A percentile compares a stretch with the other conserved stretches of the same genome.
Conservation (phyloP, 92 coral and sea anemone species). For the Plumapathes pennacea region DNA sequence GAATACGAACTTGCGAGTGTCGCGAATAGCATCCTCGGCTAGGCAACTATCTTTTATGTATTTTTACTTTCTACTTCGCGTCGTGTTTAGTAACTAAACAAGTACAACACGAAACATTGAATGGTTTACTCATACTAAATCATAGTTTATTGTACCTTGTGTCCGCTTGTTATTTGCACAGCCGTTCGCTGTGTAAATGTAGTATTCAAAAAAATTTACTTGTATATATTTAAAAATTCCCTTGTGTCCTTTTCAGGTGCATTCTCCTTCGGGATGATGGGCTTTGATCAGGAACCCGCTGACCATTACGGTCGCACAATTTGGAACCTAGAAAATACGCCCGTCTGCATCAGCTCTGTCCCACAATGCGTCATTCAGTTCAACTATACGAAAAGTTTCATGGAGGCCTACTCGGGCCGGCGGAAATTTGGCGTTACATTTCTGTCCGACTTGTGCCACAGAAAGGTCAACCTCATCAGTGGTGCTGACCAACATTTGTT, state of each 20-base stretch:
- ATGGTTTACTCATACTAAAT: too few relatives aligned
- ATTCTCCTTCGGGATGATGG: constrained; percentile 44
- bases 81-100: too few relatives aligned
- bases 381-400: constrained; percentile 69
- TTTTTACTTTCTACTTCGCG: too few relatives aligned
- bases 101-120: too few relatives aligned
- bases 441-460: constrained; percentile 62
- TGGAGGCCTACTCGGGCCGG: constrained; percentile 62
- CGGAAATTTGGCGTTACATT: constrained; percentile 65
- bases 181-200: too few relatives aligned
- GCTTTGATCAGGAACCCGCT: constrained; percentile 62
- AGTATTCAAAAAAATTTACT: too few relatives aligned
- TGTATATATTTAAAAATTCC: not conserved
- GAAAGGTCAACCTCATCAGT: constrained; percentile 38
- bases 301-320: constrained; percentile 70
- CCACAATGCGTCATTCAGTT: constrained; percentile 56
- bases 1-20: too few relatives aligned
- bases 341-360: constrained; percentile 42
- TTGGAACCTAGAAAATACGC: constrained; percentile 20
- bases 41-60: too few relatives aligned
- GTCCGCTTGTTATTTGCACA: too few relatives aligned
- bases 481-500: constrained; percentile 43
- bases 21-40: too few relatives aligned
- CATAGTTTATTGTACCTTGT: too few relatives aligned
- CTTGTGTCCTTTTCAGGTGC: constrained; percentile 24